These are phyloP conservation scores for Ascidia mentula DNA, from an alignment of 23 tunicate species.

Conservation along the genomic window DNA sequence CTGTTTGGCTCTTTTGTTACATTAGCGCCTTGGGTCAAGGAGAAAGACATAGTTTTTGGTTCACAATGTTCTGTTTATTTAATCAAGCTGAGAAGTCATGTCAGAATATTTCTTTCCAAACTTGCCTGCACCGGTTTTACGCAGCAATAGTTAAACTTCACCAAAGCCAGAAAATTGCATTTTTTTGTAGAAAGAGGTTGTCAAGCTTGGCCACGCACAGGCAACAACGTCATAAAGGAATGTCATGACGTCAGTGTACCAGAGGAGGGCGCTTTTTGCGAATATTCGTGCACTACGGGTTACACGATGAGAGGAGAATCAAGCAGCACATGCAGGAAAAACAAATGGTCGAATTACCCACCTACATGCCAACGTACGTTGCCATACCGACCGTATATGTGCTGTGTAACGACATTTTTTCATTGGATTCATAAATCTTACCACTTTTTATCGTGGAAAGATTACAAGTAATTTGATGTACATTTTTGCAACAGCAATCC, in stretches of 20 bases:
- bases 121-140: no score
- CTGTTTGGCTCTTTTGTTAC: no score
- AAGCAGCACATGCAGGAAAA: constrained; percentile 17
- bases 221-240: constrained; percentile 38
- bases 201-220: constrained; percentile 23
- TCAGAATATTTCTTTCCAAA: no score
- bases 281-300: constrained; percentile 55
- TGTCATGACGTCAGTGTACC: constrained; percentile 35
- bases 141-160: no score
- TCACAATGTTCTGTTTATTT: not conserved
- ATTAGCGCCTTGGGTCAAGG: no score
- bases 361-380: constrained; percentile 67
- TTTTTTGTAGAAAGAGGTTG: constrained; percentile 53
- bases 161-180: no score
- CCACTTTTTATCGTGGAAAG: not conserved
- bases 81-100: no score
- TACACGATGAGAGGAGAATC: constrained; percentile 35
- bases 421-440: not conserved
- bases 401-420: no score
- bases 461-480: no score
- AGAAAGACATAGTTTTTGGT: no score
- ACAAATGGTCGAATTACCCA: constrained; percentile 31
- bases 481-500: constrained; percentile 11
- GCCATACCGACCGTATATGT: not conserved
- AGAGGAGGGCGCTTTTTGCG: constrained; percentile 39